Base-by-base conservation (phyloP, 2,113 vertebrate genomes). In the Ictalurus furcatus region DNA sequence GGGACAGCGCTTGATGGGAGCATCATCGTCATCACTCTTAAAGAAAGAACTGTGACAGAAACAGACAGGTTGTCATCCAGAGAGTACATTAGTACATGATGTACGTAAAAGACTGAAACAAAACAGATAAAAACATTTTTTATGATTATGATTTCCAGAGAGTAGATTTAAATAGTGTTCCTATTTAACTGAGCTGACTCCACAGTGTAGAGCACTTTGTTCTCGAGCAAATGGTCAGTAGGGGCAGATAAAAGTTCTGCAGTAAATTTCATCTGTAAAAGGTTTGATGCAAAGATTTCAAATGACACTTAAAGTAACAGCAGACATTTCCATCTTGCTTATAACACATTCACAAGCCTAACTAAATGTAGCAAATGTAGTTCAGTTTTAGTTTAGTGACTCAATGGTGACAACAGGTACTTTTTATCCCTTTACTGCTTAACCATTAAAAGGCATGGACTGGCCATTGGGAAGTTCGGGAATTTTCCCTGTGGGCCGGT, bases 1-100 rank as follows among this genome's bases (percentile, higher is more conserved):
- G n/a, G 98, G 98, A 92, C 98, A 99, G 87, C 98, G 98, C 91
- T 99, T 99, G 94, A 99, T 99, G 0, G 98, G 97, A 0, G 97
- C 98, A 0, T 98, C 97, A 0, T 98, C 97, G 67, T 98, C 97
- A 80, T 98, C 97, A 40, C 94, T 95, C 93, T 97, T 98, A 92
- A 97, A 98, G 88, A 96, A 95, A 44, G 98, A 97, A 92, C 98
- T 98, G 94, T 0, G 17, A 54, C 69, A 69, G 25, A 87, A 25
- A 85, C 2, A 74, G 44, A 90, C 25, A 69, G 13, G 63, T 16
- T 65, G 28, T 79, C 7, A 85, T 67, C 59, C 34, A 85, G 48
- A 48, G 44, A 81, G 4, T 71, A n/a, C 48, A 11, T 34, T 12
- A 21, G 40, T 4, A 48, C 44, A 78, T 0, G 78, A n/a, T 54